Base-by-base conservation (phyloP, 2,113 vertebrate genomes). In the Psilopogon haemacephalus region DNA sequence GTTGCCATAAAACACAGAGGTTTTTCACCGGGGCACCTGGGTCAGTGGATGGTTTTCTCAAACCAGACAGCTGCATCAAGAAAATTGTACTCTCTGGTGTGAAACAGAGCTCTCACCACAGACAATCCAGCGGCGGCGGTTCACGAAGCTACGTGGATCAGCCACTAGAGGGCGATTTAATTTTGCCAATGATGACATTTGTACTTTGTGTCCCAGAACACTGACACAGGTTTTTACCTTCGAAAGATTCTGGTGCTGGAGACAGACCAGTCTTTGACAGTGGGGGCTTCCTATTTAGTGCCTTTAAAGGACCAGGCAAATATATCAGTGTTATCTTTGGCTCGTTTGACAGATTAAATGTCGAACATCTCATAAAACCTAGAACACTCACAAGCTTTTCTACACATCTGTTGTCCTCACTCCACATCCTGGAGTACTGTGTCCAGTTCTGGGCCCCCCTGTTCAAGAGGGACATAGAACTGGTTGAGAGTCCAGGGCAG, bases 161-260 rank as follows among this genome's bases (percentile, higher is more conserved):
- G 62, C 96, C 96, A 69, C 96, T 95, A 96, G 96, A 94, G 94
- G 94, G 93, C 23, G 94, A 64, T 68, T 96, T 80, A 56, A 95
- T 89, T 93, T 94, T 95, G 85, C 79, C 79, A 72, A 75, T 75
- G 62, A 71, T 65, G 44, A 68, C 21, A 28, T 0, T 0, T 3
- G 21, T 20, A 32, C 24, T n/a, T 3, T 0, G 55, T 76, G 33
- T 76, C 55, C 13, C 27, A 50, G 28, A 69, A 63, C 4, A 76
- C 18, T 3, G 32, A 78, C 27, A 38, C 0, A 0, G 16, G 63
- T 56, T 87, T 84, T 79, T 50, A 83, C 27, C 55, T 95, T 59
- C n/a, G 58, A 28, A 44, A 54, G 7, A 72, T 74, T 75, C 17
- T 33, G 18, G 23, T 65, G n/a, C 44, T 89, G 9, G 5, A 79